Evolutionary conservation across 2,888 invertebrate species (phyloP), one percentile per base, ranked within the genome.

Genomic region (Carterocephalus palaemon): DNA sequence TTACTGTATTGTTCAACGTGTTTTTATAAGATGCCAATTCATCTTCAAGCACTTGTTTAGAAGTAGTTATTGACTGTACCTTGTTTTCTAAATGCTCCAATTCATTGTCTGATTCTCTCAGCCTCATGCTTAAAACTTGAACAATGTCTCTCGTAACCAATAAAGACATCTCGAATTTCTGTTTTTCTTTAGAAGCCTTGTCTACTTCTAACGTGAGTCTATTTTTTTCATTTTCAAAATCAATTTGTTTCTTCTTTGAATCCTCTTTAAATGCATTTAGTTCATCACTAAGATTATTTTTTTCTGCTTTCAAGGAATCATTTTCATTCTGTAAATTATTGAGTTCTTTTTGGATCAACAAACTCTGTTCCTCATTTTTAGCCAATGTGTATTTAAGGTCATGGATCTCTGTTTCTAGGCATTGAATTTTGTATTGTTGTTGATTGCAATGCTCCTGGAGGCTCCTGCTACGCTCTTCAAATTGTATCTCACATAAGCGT

Each of bases 61-160:
- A 58, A 39, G 70, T 69, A 1, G 64, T 68, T 22, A 86, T 52
- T 19, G 60, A 58, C 50, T 74, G 65, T 60, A 73, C 62, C 62
- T 83, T 86, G 59, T 60, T 71, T 56, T 86, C 86, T 43, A 90
- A 68, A 62, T 84, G 82, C 58, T 90, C 90, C 1, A 90, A 79
- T 62, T 90, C 90, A 59, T 75, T 82, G 57, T 90, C 90, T 2
- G 90, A 90, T 56, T 89, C 84, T 34, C 89, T 76, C 37, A 90
- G 64, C 9, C 90, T 75, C 67, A 84, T 81, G 16, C 88, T 89
- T 37, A 90, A 61, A 2, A 90, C 89, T 59, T 90, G 88, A 7
- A 90, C 88, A 32, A 90, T 89, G 47, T 88, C 85, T 57, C 88
- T 83, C 1, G 88, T 89, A 8, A 89, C 88, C 17, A 77, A 82